phyloP scores from a whole-genome alignment of 2,797 vertebrate genomes.

The Sebastes matsubarae region DNA sequence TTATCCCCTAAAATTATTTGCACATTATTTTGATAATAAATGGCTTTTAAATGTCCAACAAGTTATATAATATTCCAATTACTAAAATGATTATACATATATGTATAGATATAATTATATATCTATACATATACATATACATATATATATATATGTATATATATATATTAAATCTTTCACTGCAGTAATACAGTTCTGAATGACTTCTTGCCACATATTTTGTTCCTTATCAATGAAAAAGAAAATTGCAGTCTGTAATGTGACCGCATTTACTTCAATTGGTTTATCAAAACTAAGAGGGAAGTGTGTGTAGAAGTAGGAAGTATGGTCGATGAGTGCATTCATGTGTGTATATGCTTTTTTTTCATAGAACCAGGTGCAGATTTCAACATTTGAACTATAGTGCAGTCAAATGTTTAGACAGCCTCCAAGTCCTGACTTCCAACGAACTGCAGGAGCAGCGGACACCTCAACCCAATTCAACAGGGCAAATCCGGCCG shows the following conservation, averaged over 20 bases:
- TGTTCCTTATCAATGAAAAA: not conserved
- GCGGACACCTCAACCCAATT: conserved; percentile 25
- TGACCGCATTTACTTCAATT: not conserved
- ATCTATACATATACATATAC: too few relatives aligned
- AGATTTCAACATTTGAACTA: conserved; percentile 57
- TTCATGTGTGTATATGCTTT: not conserved
- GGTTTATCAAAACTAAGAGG: not conserved
- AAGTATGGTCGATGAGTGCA: conserved; percentile 1
- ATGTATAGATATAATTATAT: too few relatives aligned
- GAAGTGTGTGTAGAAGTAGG: conserved; percentile 14
- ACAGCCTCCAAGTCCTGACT: conserved; percentile 49
- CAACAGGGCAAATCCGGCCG: conserved; percentile 44
- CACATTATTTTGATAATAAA: not conserved
- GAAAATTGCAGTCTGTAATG: not conserved
- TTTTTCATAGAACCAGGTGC: conserved; percentile 50
- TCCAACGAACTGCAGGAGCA: conserved; percentile 21
- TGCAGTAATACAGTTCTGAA: not conserved
- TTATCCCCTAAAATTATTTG: too few relatives aligned
- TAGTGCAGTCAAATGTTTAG: conserved; percentile 48
- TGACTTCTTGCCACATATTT: not conserved
- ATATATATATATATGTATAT: too few relatives aligned
- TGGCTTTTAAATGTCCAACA: not conserved
- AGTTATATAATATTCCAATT: not conserved
- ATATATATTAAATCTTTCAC: not conserved
- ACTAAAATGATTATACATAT: not conserved